These are phyloP conservation scores for Bactericera cockerelli DNA, from an alignment of 1,140 invertebrate genomes.

Conservation along the genomic window DNA sequence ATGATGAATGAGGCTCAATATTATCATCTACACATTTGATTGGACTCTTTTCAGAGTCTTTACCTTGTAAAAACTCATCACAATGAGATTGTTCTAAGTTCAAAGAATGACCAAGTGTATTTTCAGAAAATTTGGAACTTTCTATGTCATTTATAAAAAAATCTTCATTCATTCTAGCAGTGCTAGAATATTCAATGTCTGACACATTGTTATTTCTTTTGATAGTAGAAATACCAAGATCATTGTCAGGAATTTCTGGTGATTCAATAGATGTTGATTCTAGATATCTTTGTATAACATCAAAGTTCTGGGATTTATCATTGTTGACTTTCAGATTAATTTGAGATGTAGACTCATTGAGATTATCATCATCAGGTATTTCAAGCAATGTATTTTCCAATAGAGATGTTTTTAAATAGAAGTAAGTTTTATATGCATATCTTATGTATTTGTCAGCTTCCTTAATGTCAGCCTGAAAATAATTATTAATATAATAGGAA, in stretches of 20 bases:
- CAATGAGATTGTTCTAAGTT: not conserved
- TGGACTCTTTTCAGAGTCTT: not conserved
- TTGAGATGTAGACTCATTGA: slow-evolving; percentile 1
- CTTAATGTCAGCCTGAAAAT: slow-evolving; percentile 53
- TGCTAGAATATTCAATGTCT: no score
- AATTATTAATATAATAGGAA: no score
- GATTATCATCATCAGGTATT: slow-evolving; percentile 14
- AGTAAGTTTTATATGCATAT: slow-evolving; percentile 65
- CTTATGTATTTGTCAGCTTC: slow-evolving; percentile 49
- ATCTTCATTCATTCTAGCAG: no score
- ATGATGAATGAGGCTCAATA: no score
- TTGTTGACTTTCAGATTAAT: slow-evolving; percentile 14
- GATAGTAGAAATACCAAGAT: not conserved
- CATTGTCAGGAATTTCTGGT: not conserved
- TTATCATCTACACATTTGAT: not conserved
- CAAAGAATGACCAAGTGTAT: not conserved
- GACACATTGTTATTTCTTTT: no score
- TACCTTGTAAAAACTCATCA: not conserved
- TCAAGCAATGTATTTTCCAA: slow-evolving; percentile 44
- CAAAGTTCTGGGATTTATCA: slow-evolving; percentile 22
- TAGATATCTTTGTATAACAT: slow-evolving; percentile 3
- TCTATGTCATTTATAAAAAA: no score
- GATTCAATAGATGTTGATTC: not conserved
- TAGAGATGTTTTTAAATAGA: slow-evolving; percentile 51
- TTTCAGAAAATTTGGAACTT: no score